Percentiles rank a stretch among this genome's conserved stretches.
These are phyloP conservation scores for Drosophila austrosaltans DNA, from an alignment of 2,888 invertebrate species.

Conservation along the genomic window DNA sequence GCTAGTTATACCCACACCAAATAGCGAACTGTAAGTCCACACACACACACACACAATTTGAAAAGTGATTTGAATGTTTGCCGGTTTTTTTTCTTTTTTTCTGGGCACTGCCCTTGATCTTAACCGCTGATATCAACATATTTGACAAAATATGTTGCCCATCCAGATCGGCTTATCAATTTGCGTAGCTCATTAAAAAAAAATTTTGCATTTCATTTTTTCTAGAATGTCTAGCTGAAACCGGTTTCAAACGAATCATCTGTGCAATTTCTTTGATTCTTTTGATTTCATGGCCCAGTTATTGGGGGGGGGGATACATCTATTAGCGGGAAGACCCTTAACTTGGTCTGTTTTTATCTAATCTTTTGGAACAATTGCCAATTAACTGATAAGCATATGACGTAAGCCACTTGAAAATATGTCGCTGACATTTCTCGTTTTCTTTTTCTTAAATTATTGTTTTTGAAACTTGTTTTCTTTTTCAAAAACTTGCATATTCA, in stretches of 20 bases:
- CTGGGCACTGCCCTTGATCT: constrained; percentile 64
- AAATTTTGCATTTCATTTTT: constrained; percentile 56
- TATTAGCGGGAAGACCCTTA: no score
- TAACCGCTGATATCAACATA: constrained; percentile 42
- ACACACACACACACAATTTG: no score
- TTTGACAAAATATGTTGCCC: constrained; percentile 36
- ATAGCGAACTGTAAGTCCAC: constrained; percentile 29
- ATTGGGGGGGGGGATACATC: no score
- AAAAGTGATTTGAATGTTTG: no score
- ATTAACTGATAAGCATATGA: constrained; percentile 26
- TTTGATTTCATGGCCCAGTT: neutral
- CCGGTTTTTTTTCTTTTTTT: neutral
- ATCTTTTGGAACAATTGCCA: constrained; percentile 27
- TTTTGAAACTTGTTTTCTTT: no score
- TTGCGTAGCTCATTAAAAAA: constrained; percentile 47
- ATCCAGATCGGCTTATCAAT: constrained; percentile 55
- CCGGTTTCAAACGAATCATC: neutral
- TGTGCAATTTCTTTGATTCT: constrained; percentile 17
- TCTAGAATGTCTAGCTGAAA: neutral
- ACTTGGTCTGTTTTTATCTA: no score
- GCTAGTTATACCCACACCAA: constrained; percentile 18
- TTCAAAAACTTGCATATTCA: constrained; percentile 31
- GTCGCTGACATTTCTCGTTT: neutral
- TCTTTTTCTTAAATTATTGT: neutral
- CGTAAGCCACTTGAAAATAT: neutral